A percentile compares a stretch with the other conserved stretches of the same genome.
phyloP scores from a whole-genome alignment of 2,888 invertebrate species.

The Bugulina stolonifera region DNA sequence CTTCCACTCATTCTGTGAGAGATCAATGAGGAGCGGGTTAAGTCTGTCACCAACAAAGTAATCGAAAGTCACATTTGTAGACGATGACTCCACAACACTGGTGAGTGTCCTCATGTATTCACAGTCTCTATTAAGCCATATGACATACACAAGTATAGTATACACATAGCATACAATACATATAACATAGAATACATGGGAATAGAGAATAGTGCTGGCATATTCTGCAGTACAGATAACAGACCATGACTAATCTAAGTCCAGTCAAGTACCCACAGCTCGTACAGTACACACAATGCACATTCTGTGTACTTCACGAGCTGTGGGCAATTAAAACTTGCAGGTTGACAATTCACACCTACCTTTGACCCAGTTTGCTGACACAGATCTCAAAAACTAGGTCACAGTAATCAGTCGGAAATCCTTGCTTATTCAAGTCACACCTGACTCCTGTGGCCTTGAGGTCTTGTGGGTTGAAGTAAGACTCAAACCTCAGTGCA shows the following conservation, averaged over 20 bases:
- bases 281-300: too few relatives aligned
- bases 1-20: not conserved
- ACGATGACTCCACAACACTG: not conserved
- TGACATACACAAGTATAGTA: too few relatives aligned
- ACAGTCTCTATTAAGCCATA: not conserved
- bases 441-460: constrained; percentile 19
- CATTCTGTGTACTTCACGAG: too few relatives aligned
- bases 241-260: too few relatives aligned
- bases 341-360: too few relatives aligned
- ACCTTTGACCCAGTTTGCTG: not conserved
- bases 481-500: not conserved
- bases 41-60: not conserved
- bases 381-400: constrained; percentile 23
- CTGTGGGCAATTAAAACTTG: too few relatives aligned
- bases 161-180: too few relatives aligned
- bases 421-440: not conserved
- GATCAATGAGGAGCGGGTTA: constrained; percentile 2
- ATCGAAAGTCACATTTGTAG: constrained; percentile 4
- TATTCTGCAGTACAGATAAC: too few relatives aligned
- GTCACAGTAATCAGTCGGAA: constrained; percentile 7
- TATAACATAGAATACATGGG: too few relatives aligned
- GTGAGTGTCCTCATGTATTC: not conserved
- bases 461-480: not conserved
- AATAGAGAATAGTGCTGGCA: too few relatives aligned
- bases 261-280: too few relatives aligned